A percentile compares a stretch with the other conserved stretches of the same genome.
phyloP scores from a whole-genome alignment of 2,113 vertebrate species.

The Pteropus alecto region DNA sequence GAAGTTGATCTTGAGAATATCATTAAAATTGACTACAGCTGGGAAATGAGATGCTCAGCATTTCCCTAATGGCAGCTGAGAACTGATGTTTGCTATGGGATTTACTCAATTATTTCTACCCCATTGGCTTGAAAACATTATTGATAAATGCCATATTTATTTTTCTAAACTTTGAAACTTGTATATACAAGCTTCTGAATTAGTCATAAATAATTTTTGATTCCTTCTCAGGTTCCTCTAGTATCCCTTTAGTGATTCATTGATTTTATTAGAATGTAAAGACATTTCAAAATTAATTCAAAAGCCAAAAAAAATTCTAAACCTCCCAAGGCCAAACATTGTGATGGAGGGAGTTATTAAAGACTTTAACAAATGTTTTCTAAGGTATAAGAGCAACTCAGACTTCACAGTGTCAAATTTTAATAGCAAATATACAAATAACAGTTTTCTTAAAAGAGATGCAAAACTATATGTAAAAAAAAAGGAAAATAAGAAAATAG shows the following conservation, averaged over 20 bases:
- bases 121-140: constrained; percentile 20
- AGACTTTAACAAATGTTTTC: neutral
- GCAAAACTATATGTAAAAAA: neutral
- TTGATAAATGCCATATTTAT: constrained; percentile 37
- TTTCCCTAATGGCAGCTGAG: constrained; percentile 23
- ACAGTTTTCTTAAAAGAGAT: neutral
- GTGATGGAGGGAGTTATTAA: neutral
- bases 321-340: constrained; percentile 55
- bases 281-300: constrained; percentile 42
- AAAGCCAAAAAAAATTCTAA: constrained; percentile 49
- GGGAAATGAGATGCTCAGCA: neutral
- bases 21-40: constrained; percentile 41
- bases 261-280: constrained; percentile 57
- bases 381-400: neutral
- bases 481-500: neutral
- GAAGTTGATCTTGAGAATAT: constrained; percentile 3
- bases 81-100: constrained; percentile 28
- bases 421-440: neutral
- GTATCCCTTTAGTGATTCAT: constrained; percentile 11
- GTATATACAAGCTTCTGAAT: constrained; percentile 39
- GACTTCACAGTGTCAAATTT: neutral
- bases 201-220: constrained; percentile 57
- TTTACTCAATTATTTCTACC: constrained; percentile 33
- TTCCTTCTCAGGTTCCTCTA: neutral
- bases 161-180: constrained; percentile 31